Conservation (phyloP, 2,113 vertebrate species). For the Urocitellus parryii region DNA sequence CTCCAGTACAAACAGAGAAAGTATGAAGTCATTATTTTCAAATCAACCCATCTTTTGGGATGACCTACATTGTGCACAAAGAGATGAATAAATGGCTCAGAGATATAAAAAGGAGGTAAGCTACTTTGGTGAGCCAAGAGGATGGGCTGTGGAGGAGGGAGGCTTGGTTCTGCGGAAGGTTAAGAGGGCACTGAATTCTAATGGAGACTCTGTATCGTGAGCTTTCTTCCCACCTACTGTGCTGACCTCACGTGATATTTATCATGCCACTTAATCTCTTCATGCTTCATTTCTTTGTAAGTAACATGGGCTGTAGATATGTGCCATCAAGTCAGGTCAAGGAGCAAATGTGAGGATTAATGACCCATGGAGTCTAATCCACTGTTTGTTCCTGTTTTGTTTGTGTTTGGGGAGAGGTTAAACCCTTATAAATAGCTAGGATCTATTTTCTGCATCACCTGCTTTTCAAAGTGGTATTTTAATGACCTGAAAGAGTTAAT, state of each 20-base stretch:
- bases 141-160: neutral
- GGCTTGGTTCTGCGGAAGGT: neutral
- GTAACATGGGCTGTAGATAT: constrained; percentile 7
- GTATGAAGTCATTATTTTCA: neutral
- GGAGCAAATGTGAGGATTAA: constrained; percentile 60
- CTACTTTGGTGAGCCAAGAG: neutral
- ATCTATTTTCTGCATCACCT: constrained; percentile 57
- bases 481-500: constrained; percentile 65
- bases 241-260: neutral
- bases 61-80: neutral
- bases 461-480: constrained; percentile 60
- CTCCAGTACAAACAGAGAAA: neutral
- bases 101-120: neutral
- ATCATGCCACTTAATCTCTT: constrained; percentile 45
- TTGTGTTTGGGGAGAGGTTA: constrained; percentile 56
- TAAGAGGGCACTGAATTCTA: neutral
- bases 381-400: constrained; percentile 14
- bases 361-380: neutral
- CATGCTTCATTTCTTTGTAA: constrained; percentile 60
- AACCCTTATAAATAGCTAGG: constrained; percentile 20
- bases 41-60: neutral
- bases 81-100: neutral
- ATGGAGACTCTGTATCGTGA: neutral
- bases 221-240: neutral
- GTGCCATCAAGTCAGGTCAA: constrained; percentile 16